Evolutionary conservation across 2,113 vertebrate genomes (phyloP).

Genomic region (Mormoops blainvillei): DNA sequence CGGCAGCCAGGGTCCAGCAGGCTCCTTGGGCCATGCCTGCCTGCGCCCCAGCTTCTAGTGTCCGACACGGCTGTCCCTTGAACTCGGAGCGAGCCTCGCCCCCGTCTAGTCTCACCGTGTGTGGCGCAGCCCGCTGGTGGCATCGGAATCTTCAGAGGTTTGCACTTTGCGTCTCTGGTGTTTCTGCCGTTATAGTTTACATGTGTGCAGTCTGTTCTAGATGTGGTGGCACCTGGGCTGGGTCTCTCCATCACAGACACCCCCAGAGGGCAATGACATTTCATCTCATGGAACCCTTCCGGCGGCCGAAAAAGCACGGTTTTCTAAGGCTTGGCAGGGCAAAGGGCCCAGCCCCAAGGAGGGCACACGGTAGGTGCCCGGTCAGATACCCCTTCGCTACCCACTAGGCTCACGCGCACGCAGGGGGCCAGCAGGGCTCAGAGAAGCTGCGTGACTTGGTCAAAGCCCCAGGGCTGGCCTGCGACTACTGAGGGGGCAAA

Average conservation of each 20-base stretch:
- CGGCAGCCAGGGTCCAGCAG: neutral
- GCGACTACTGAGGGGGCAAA: neutral
- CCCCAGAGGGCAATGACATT: neutral
- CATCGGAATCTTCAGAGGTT: neutral
- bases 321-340: neutral
- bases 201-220: neutral
- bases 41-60: neutral
- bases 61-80: neutral
- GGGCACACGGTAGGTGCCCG: neutral
- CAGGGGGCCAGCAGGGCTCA: neutral
- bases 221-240: neutral
- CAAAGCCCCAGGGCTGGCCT: neutral
- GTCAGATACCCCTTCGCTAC: neutral
- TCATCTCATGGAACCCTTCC: neutral
- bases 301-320: neutral
- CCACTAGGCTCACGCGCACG: neutral
- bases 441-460: neutral
- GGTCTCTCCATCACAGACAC: neutral
- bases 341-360: neutral
- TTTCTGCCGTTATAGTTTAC: neutral
- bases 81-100: neutral
- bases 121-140: fast-evolving
- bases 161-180: neutral
- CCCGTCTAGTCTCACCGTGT: too few species aligned
- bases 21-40: neutral